Percentiles rank a stretch among this genome's conserved stretches.
phyloP scores from a whole-genome alignment of 1,140 invertebrate species.

The Ericerus pela region DNA sequence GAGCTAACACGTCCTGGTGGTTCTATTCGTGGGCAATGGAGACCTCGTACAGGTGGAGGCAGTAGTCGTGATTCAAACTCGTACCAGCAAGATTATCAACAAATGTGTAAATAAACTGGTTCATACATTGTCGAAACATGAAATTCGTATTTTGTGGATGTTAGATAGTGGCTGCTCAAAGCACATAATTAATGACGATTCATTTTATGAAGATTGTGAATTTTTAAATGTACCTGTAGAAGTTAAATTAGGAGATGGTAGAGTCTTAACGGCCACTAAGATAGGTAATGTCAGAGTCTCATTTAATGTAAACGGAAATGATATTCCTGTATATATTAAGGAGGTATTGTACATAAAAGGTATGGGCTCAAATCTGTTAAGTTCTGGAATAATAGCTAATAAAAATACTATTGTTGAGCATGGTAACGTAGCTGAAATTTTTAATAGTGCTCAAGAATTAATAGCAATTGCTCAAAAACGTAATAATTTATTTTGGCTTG shows the following conservation, averaged over 20 bases:
- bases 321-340: conserved; percentile 17
- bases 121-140: too few relatives aligned
- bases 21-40: too few relatives aligned
- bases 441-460: background rate
- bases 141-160: too few relatives aligned
- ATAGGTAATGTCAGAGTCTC: conserved; percentile 18
- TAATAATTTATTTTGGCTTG: too few relatives aligned
- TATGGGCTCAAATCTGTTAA: conserved; percentile 19
- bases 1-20: too few relatives aligned
- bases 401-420: conserved; percentile 18
- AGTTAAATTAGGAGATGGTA: conserved; percentile 19
- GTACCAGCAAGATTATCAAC: too few relatives aligned
- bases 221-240: conserved; percentile 19
- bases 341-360: conserved; percentile 18
- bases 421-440: background rate
- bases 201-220: conserved; percentile 15
- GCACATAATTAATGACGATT: conserved; percentile 19
- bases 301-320: conserved; percentile 18
- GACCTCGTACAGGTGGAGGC: too few relatives aligned
- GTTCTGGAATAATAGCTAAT: too few relatives aligned
- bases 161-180: conserved; percentile 24
- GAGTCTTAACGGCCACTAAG: conserved; percentile 15
- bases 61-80: too few relatives aligned
- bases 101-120: too few relatives aligned
- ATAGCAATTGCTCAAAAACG: too few relatives aligned